A percentile compares a stretch with the other conserved stretches of the same genome.
These are phyloP conservation scores for Ichneumon xanthorius DNA, from an alignment of 2,888 invertebrate genomes.

Conservation along the genomic window DNA sequence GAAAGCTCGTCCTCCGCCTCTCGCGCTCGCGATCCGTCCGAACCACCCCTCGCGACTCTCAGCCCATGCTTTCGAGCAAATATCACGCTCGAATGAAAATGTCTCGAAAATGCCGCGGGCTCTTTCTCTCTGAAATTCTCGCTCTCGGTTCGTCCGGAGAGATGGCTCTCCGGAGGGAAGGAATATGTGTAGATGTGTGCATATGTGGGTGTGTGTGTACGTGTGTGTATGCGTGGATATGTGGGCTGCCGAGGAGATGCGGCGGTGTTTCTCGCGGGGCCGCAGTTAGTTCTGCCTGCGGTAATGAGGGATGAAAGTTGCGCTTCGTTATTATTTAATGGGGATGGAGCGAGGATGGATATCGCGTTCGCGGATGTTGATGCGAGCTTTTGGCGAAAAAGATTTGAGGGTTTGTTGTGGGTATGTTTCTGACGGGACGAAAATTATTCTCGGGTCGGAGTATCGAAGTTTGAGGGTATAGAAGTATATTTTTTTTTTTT, in stretches of 20 bases:
- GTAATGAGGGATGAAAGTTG: constrained; percentile 13
- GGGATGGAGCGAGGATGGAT: not conserved
- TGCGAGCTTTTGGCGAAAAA: too few species aligned
- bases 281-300: not conserved
- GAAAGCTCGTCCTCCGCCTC: constrained; percentile 33
- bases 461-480: not conserved
- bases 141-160: constrained; percentile 23
- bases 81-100: constrained; percentile 76
- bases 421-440: too few species aligned
- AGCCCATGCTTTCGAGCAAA: constrained; percentile 72
- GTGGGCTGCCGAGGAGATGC: not conserved
- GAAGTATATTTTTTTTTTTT: too few species aligned
- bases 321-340: constrained; percentile 15
- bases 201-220: not conserved
- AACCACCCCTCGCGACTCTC: constrained; percentile 59
- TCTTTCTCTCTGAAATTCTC: constrained; percentile 28
- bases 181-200: constrained; percentile 16
- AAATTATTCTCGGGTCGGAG: not conserved
- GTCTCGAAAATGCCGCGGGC: constrained; percentile 72
- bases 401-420: not conserved
- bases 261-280: not conserved
- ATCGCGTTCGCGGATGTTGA: too few species aligned
- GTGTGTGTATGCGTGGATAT: not conserved
- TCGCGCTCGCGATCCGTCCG: constrained; percentile 20
- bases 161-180: constrained; percentile 21